Base-by-base conservation (phyloP, 2,888 invertebrate species). In the Drosophila parthenogenetica region DNA sequence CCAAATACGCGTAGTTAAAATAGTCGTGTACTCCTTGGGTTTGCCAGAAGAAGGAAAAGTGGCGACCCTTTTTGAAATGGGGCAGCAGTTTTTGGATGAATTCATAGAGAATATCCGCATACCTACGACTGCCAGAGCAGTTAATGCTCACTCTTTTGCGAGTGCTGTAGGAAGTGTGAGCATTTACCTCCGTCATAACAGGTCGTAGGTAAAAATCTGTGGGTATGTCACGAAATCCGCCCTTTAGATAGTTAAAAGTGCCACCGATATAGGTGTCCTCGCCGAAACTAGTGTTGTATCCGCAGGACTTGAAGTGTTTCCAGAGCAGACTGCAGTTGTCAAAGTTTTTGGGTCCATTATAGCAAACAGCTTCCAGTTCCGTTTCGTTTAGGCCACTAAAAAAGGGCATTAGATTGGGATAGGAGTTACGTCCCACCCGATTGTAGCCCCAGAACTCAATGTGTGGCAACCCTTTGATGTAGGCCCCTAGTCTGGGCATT, bases 131-230 rank as follows among this genome's bases (percentile, higher is more conserved):
- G 0, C 43, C 82, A 5, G 61, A 32, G 49, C 85, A 81, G 40
- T 50, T 58, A 4, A 74, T 16, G 3, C 37, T 22, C 0, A 69
- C 29, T 0, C 13, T 19, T 2, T 5, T 11, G 22, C 69, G 76
- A 16, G 68, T 60, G 11, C 63, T 65, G 7, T 81, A 84, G 1
- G 65, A 62, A 0, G 94, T 88, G 63, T 93, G 91, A 1, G 0
- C 89, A 90, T 96, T 96, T n/a, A 95, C 94, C 75, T 94, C 95
- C 37, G 94, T 90, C 86, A 95, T 94, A 81, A 96, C 95, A 0
- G 96, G 95, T 58, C 95, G 94, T 63, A 95, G 93, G 89, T 96
- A 97, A 89, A 96, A 97, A 90, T 98, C 97, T 0, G 97, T 96
- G 0, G 98, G 97, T 55, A 94, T 94, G n/a, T 93, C 92, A 0